Percentiles rank a stretch among this genome's conserved stretches.
These are phyloP conservation scores for Macrophya annulata DNA, from an alignment of 2,888 invertebrate species.

Conservation along the genomic window DNA sequence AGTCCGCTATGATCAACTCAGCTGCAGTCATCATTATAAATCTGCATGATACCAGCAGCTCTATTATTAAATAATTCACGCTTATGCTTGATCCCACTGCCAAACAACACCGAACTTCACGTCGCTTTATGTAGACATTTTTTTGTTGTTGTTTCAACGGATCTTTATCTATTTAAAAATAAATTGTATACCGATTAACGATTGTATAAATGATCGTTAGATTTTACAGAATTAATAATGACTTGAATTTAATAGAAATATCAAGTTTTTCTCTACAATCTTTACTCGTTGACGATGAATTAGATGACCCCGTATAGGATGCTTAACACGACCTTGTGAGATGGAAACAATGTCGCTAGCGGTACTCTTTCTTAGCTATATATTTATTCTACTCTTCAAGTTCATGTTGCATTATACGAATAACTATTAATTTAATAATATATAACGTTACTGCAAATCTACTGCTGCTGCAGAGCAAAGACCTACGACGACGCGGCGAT, in stretches of 20 bases:
- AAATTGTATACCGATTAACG: too few relatives aligned
- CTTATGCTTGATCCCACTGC: background rate
- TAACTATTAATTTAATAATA: background rate
- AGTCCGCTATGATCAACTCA: conserved; percentile 27
- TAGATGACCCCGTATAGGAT: background rate
- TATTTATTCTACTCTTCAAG: background rate
- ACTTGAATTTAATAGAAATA: background rate
- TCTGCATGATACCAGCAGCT: conserved; percentile 40
- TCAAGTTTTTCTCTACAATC: background rate
- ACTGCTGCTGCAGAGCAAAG: background rate
- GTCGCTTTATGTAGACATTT: background rate
- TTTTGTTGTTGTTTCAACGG: too few relatives aligned
- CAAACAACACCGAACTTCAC: background rate
- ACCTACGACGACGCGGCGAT: background rate
- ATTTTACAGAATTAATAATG: background rate
- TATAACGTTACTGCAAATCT: background rate
- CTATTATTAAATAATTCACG: conserved; percentile 55
- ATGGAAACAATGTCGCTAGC: background rate
- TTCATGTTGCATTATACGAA: background rate
- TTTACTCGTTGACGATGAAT: background rate
- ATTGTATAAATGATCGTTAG: background rate
- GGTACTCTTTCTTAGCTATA: background rate
- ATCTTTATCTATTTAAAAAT: background rate
- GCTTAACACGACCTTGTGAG: background rate
- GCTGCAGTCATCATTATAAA: conserved; percentile 47